phyloP scores from a whole-genome alignment of 2,113 vertebrate species.

The Balaeniceps rex region DNA sequence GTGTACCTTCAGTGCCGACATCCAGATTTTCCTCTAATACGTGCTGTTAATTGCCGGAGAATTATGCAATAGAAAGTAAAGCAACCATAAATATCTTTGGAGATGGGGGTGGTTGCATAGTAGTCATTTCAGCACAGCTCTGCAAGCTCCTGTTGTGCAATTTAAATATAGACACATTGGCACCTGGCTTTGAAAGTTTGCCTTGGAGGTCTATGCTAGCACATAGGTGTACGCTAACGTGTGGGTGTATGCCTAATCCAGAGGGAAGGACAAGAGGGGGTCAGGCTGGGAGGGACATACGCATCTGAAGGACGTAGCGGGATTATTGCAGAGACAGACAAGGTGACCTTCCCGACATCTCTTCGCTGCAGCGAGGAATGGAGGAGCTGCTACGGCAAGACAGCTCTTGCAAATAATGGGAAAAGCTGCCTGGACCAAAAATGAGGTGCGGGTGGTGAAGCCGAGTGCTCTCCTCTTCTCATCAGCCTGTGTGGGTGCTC shows the following conservation, averaged over 20 bases:
- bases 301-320: not conserved
- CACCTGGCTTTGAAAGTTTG: not conserved
- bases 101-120: not conserved
- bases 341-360: not conserved
- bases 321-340: not conserved
- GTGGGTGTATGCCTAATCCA: not conserved
- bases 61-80: not conserved
- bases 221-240: not conserved
- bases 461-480: not conserved
- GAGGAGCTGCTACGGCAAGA: not conserved
- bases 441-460: rapidly evolving
- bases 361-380: not conserved
- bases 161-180: not conserved
- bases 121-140: not conserved
- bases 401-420: not conserved
- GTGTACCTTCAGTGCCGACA: no score
- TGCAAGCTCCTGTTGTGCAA: no score
- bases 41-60: not conserved
- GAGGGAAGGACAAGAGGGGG: not conserved
- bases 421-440: not conserved
- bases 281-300: not conserved
- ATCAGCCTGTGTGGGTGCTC: not conserved
- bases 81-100: not conserved
- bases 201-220: not conserved
- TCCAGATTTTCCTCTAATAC: not conserved